These are phyloP conservation scores for Colossoma macropomum DNA, from an alignment of 2,113 vertebrate species.

Conservation along the genomic window DNA sequence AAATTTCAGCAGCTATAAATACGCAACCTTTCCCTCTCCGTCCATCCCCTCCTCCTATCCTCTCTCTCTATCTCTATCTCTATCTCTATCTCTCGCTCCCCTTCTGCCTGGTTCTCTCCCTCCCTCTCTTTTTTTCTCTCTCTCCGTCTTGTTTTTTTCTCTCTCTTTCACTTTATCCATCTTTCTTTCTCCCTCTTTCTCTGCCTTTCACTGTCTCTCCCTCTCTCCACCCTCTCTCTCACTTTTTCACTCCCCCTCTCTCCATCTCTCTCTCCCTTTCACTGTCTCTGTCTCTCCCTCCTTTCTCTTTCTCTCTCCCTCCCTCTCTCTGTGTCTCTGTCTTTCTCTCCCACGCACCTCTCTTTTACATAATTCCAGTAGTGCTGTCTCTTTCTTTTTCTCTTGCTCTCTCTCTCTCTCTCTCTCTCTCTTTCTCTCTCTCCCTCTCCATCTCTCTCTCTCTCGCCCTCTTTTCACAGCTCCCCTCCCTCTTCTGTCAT, in stretches of 20 bases:
- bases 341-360: slow-evolving; percentile 53
- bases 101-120: not conserved
- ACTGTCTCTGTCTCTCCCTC: slow-evolving; percentile 5
- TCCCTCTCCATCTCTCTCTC: slow-evolving; percentile 47
- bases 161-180: slow-evolving; percentile 5
- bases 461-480: slow-evolving; percentile 36
- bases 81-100: slow-evolving; percentile 11
- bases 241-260: not conserved
- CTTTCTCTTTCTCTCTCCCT: too few species aligned
- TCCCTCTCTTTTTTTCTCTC: not conserved
- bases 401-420: slow-evolving; percentile 17
- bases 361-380: slow-evolving; percentile 57
- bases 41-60: not conserved
- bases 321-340: slow-evolving; percentile 41
- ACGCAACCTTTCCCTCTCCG: slow-evolving; percentile 21
- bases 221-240: not conserved
- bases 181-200: not conserved
- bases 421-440: slow-evolving; percentile 43
- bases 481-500: slow-evolving; percentile 30
- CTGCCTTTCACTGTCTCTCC: slow-evolving; percentile 1
- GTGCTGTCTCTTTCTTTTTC: slow-evolving; percentile 35
- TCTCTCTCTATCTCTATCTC: slow-evolving; percentile 21
- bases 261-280: not conserved
- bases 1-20: slow-evolving; percentile 58
- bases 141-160: not conserved